Percentiles rank a stretch among this genome's conserved stretches.
phyloP scores from a whole-genome alignment of 2,797 vertebrate species.

The Vireo griseus region DNA sequence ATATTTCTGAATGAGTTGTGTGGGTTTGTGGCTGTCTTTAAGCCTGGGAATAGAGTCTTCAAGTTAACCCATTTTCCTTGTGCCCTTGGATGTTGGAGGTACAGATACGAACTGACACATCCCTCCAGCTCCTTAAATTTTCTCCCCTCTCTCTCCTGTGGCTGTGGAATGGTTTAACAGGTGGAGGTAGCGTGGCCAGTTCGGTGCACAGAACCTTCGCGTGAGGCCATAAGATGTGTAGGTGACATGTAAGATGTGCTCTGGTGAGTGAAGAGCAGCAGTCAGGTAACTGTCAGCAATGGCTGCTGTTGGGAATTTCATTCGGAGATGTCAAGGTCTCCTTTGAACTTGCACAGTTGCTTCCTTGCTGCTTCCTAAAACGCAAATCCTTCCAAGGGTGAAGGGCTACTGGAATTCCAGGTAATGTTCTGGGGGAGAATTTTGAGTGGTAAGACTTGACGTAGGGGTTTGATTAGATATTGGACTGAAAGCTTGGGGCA shows the following conservation, averaged over 20 bases:
- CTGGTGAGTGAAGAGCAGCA: background rate
- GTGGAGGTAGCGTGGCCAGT: background rate
- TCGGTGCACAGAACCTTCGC: background rate
- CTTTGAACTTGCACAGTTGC: background rate
- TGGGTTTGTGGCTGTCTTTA: background rate
- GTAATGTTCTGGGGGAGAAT: background rate
- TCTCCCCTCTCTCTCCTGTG: fast-evolving
- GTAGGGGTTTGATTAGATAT: background rate
- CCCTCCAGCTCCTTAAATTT: background rate
- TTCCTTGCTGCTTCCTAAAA: background rate
- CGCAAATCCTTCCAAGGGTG: background rate
- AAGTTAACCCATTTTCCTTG: background rate
- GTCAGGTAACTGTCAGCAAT: background rate
- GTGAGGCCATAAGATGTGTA: fast-evolving
- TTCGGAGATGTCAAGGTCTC: background rate
- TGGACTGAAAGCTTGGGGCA: background rate
- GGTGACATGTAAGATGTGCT: background rate
- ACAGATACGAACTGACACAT: fast-evolving
- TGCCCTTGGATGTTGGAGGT: background rate
- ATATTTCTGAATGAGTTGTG: background rate
- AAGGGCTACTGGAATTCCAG: background rate
- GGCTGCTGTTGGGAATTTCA: background rate
- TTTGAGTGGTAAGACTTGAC: background rate
- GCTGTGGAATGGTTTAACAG: background rate
- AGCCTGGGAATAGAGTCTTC: background rate